Percentiles rank a stretch among this genome's conserved stretches.
phyloP scores from a whole-genome alignment of 2,888 invertebrate genomes.

The Conchocele bisecta region DNA sequence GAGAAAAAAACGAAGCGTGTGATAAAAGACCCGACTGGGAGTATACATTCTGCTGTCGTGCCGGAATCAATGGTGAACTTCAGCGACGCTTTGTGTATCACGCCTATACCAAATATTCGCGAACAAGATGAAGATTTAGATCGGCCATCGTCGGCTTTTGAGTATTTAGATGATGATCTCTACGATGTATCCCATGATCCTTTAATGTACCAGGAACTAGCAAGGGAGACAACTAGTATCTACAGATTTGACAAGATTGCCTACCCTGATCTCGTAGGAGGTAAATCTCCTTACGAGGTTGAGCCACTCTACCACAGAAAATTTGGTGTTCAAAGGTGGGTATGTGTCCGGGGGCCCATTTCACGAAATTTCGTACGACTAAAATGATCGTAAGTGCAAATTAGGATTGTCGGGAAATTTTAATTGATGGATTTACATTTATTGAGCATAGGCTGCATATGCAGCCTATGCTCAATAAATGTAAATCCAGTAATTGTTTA shows the following conservation, averaged over 20 bases:
- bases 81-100: slow-evolving; percentile 65
- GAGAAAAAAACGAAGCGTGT: slow-evolving; percentile 59
- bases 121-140: slow-evolving; percentile 59
- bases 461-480: too few species aligned
- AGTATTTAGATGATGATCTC: slow-evolving; percentile 62
- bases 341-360: too few species aligned
- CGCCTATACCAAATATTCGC: slow-evolving; percentile 56
- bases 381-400: too few species aligned
- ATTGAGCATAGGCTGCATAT: too few species aligned
- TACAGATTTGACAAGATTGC: slow-evolving; percentile 89
- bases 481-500: too few species aligned
- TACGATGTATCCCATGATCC: slow-evolving; percentile 65
- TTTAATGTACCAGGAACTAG: slow-evolving; percentile 76
- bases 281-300: slow-evolving; percentile 82
- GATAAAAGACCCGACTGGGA: slow-evolving; percentile 25
- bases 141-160: slow-evolving; percentile 25
- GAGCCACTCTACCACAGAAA: slow-evolving; percentile 87
- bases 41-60: slow-evolving; percentile 1
- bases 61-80: slow-evolving; percentile 49
- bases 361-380: too few species aligned
- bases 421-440: too few species aligned
- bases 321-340: slow-evolving; percentile 84
- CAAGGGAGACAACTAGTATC: slow-evolving; percentile 84
- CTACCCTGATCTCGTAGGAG: slow-evolving; percentile 89
- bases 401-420: too few species aligned